These are phyloP conservation scores for Drosophila persimilis DNA, from an alignment of 1,140 invertebrate species.

Conservation along the genomic window DNA sequence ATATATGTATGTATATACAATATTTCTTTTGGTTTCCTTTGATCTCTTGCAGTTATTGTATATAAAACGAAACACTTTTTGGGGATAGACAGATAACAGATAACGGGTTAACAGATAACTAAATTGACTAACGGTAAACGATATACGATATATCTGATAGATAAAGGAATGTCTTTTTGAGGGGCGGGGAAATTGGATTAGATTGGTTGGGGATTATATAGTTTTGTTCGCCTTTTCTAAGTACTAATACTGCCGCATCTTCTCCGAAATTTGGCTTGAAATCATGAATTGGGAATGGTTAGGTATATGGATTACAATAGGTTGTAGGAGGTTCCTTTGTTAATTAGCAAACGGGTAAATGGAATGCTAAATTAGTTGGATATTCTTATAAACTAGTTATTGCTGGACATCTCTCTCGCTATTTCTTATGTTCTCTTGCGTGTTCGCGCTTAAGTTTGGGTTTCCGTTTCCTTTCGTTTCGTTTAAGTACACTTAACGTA, in stretches of 20 bases:
- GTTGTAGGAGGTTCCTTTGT: constrained; percentile 9
- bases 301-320: constrained; percentile 11
- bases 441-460: no score
- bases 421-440: constrained; percentile 1
- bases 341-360: constrained; percentile 44
- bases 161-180: constrained; percentile 43
- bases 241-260: constrained; percentile 53
- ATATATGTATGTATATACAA: constrained; percentile 18
- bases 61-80: constrained; percentile 9
- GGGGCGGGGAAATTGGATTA: not conserved
- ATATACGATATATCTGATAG: not conserved
- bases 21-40: not conserved
- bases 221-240: constrained; percentile 46
- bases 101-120: constrained; percentile 32
- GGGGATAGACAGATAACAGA: constrained; percentile 17
- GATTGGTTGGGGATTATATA: constrained; percentile 3
- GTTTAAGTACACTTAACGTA: constrained; percentile 57
- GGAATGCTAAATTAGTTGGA: constrained; percentile 64
- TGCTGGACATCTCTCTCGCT: constrained; percentile 40
- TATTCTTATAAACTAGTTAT: constrained; percentile 59
- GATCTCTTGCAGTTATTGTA: not conserved
- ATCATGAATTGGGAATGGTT: constrained; percentile 3
- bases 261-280: constrained; percentile 4
- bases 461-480: not conserved
- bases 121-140: constrained; percentile 35